Evolutionary conservation across 2,888 invertebrate species (phyloP).

Genomic region (Apamea anceps): DNA sequence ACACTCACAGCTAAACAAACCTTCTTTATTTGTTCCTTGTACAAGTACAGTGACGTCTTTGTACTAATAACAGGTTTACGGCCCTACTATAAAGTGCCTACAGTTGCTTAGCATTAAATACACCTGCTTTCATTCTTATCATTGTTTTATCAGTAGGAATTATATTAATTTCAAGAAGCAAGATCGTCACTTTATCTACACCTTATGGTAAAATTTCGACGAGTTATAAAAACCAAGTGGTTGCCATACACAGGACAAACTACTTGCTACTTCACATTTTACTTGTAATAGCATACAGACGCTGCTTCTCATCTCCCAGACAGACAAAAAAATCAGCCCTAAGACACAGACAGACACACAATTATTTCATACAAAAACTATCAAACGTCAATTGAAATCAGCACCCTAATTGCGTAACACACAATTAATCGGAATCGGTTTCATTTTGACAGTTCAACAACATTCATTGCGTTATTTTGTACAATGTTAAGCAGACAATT

Average conservation of each 20-base stretch:
- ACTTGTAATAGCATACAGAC: neutral
- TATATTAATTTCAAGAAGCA: slow-evolving; percentile 19
- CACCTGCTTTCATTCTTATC: slow-evolving; percentile 34
- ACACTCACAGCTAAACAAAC: slow-evolving; percentile 3
- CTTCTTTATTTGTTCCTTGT: slow-evolving; percentile 29
- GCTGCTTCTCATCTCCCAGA: neutral
- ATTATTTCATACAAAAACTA: too few species aligned
- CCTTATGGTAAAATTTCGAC: neutral
- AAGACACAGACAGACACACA: too few species aligned
- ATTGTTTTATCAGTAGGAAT: slow-evolving; percentile 21
- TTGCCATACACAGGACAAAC: too few species aligned
- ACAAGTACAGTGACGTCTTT: neutral
- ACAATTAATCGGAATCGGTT: too few species aligned
- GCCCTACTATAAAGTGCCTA: slow-evolving; percentile 42
- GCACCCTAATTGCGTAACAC: too few species aligned
- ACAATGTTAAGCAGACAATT: too few species aligned
- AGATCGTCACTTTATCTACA: neutral
- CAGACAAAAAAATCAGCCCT: too few species aligned
- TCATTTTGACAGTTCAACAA: too few species aligned
- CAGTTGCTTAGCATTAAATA: slow-evolving; percentile 29
- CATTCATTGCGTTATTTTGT: too few species aligned
- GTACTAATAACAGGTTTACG: slow-evolving; percentile 53
- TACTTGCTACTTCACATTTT: neutral
- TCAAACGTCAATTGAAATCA: too few species aligned
- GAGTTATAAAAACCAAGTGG: neutral